Evolutionary conservation across 2,113 vertebrate genomes (phyloP), one percentile per base, ranked within the genome.

Genomic region (Pyrgilauda ruficollis): DNA sequence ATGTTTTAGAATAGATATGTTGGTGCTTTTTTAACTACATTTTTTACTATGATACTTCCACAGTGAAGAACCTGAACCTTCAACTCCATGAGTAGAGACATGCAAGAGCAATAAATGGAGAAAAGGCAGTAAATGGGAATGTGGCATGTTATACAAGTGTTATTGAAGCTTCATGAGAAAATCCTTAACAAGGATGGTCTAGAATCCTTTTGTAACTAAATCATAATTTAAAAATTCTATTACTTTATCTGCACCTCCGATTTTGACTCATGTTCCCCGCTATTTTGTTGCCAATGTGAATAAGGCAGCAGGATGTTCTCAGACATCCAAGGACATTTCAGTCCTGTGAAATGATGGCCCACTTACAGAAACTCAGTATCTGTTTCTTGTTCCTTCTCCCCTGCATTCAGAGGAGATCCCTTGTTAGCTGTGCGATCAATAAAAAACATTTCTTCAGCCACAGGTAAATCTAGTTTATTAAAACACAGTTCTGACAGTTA

Each of bases 381-480:
- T 66, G 16, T 35, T 87, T 70, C 92, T 77, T 84, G 24, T 33
- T 78, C 39, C 56, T 89, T 90, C 68, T 56, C 41, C 33, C 7
- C 17, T 80, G 72, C 27, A 9, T 52, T 86, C 49, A 64, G 62
- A 79, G 47, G 39, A 91, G 27, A 75, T 68, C 58, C 73, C 76
- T 67, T 78, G 76, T 90, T 93, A 92, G 76, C 41, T 4, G 10
- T 56, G 19, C 3, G 8, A 86, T 88, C 90, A 78, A 92, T 86
- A 67, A 63, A 78, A 85, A 90, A 2, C 33, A 1, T 50, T 85
- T 59, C 59, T 84, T 70, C 79, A 86, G 76, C 33, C 68, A 78
- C 47, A 47, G 93, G 70, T 74, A 90, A 87, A 93, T 85, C 43
- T 44, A 67, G 64, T 95, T 95, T 96, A 97, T 96, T 96, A 94